These are phyloP conservation scores for Protaetia brevitarsis DNA, from an alignment of 1,140 invertebrate genomes.

Conservation along the genomic window DNA sequence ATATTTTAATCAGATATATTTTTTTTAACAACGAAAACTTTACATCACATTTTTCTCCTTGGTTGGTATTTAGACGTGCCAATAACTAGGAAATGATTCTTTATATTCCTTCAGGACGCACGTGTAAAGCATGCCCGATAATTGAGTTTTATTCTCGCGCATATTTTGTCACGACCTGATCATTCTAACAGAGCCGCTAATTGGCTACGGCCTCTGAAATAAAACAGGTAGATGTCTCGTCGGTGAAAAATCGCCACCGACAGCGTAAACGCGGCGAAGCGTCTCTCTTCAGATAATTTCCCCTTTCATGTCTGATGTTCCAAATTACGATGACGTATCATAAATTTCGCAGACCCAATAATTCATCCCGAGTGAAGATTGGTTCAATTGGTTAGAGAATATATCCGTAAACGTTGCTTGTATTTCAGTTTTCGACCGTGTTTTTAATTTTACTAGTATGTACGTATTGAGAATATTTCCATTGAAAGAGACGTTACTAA, in stretches of 20 bases:
- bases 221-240: not conserved
- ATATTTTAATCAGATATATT: too few relatives aligned
- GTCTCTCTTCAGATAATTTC: not conserved
- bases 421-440: too few relatives aligned
- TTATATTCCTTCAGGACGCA: too few relatives aligned
- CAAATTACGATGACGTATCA: not conserved
- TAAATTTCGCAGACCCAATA: not conserved
- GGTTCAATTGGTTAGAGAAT: too few relatives aligned
- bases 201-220: slow-evolving; percentile 8
- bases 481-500: too few relatives aligned
- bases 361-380: not conserved
- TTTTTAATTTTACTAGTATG: too few relatives aligned
- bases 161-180: not conserved
- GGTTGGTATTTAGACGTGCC: too few relatives aligned
- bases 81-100: too few relatives aligned
- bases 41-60: too few relatives aligned
- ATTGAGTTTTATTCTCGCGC: slow-evolving; percentile 3
- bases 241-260: slow-evolving; percentile 5
- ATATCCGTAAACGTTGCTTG: not conserved
- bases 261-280: not conserved
- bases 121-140: slow-evolving; percentile 2
- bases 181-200: not conserved
- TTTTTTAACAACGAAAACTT: too few relatives aligned
- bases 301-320: not conserved
- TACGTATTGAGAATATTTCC: too few relatives aligned